Evolutionary conservation across 30 jellyfish, hydroid and myxozoan species (phyloP), one percentile per base, ranked within the genome.

Genomic region (Aurelia sp.): DNA sequence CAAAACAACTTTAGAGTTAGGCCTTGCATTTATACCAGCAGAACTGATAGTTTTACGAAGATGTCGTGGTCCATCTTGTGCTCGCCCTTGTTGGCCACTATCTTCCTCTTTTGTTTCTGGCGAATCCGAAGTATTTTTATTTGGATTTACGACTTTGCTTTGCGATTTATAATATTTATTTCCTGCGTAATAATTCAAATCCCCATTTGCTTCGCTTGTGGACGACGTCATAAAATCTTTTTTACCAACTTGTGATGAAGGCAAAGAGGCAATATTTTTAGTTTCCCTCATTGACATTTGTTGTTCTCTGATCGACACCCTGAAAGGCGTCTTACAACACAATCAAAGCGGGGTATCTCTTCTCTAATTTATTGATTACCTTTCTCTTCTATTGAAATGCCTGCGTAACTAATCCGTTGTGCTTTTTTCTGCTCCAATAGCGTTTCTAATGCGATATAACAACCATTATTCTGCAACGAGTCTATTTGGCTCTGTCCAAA

Each of bases 321-420:
- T 63, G 82, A 51, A 3, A n/a, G 40, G 91, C 23, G 85, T 51
- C 66, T 52, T 52, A 84, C 73, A 64, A 82, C 72, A 69, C 73
- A 57, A 82, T 70, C 91, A 57, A 82, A 82, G 90, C 90, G 61
- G 82, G 83, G 84, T 80, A 80, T 66, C 85, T 51, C 61, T 55
- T 22, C 33, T 50, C 40, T 50, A 35, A 72, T 73, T 73, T 17
- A 31, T 33, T 48, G 61, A 16, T 3, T 69, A 30, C n/a, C 86
- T 74, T 57, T 76, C 63, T 74, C 62, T 33, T 76, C 86, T 50
- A 58, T 76, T 76, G 76, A 51, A 76, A 57, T 76, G 62, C 52
- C 51, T 61, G 66, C 63, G 73, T 57, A 76, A 59, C 63, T 62
- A 35, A 47, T 27, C 73, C 11, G 62, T 76, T 62, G 23, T 41